phyloP scores from a whole-genome alignment of 2,888 invertebrate species.

The Reticulitermes lucifugus region DNA sequence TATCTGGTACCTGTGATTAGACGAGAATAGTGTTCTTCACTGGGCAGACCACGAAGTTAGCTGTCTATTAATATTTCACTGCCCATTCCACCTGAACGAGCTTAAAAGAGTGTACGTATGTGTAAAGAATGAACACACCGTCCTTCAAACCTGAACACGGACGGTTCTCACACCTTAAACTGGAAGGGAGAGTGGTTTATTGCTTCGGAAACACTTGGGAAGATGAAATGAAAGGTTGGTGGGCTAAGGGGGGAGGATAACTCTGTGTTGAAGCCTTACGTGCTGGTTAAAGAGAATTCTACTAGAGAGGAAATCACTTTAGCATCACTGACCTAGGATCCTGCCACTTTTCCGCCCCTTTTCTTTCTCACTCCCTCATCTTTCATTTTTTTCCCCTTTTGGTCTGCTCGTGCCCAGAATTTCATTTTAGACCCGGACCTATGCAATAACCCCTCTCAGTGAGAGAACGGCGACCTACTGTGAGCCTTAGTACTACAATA shows the following conservation, averaged over 20 bases:
- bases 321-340: conserved; percentile 45
- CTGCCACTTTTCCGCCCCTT: background rate
- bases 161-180: background rate
- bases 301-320: conserved; percentile 43
- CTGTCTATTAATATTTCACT: too few relatives aligned
- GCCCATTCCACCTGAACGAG: background rate
- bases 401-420: conserved; percentile 30
- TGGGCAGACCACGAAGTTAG: too few relatives aligned
- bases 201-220: conserved; percentile 16
- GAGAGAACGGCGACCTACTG: conserved; percentile 14
- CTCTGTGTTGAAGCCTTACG: background rate
- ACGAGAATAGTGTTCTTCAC: too few relatives aligned
- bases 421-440: conserved; percentile 30
- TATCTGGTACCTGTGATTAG: too few relatives aligned
- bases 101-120: background rate
- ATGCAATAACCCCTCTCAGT: background rate
- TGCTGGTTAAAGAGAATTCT: background rate
- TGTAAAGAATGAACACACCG: background rate
- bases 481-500: conserved; percentile 23
- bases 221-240: background rate
- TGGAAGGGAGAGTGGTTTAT: background rate
- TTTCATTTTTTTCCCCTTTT: background rate
- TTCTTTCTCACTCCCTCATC: background rate
- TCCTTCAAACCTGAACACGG: background rate
- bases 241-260: background rate